Evolutionary conservation across 2,797 vertebrate species (phyloP).

Genomic region (Eulemur albifrons): DNA sequence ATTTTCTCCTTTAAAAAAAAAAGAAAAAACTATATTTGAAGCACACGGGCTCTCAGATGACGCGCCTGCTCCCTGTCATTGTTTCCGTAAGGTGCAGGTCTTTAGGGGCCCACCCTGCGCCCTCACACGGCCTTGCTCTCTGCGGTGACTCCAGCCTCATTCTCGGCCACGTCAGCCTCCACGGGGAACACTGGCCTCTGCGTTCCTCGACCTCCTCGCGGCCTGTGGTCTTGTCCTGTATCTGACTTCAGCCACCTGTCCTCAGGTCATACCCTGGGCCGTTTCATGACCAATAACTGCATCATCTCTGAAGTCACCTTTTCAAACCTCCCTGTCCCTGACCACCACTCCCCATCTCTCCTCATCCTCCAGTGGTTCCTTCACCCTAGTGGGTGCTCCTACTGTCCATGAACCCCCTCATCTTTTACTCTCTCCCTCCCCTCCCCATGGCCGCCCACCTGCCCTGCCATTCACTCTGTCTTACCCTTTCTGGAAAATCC

Average conservation of each 20-base stretch:
- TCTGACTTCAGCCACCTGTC: neutral
- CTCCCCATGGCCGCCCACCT: neutral
- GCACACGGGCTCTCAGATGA: neutral
- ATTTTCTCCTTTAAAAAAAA: neutral
- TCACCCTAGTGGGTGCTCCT: neutral
- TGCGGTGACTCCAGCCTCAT: neutral
- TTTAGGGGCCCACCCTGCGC: neutral
- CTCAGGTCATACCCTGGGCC: neutral
- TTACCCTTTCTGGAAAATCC: neutral
- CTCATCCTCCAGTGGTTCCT: neutral
- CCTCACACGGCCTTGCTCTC: neutral
- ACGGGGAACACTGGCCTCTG: neutral
- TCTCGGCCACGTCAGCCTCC: neutral
- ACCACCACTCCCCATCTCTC: neutral
- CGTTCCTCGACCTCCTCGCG: neutral
- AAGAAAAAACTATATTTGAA: neutral
- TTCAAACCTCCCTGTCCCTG: neutral
- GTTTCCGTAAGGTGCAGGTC: accelerated
- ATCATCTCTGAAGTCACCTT: neutral
- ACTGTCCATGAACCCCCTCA: neutral
- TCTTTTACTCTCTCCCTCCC: neutral
- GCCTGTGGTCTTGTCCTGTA: neutral
- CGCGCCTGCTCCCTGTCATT: neutral
- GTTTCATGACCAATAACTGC: neutral
- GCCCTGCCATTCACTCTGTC: neutral